Evolutionary conservation across 1,140 invertebrate species (phyloP), one percentile per base, ranked within the genome.

Genomic region (Apolygus lucorum): DNA sequence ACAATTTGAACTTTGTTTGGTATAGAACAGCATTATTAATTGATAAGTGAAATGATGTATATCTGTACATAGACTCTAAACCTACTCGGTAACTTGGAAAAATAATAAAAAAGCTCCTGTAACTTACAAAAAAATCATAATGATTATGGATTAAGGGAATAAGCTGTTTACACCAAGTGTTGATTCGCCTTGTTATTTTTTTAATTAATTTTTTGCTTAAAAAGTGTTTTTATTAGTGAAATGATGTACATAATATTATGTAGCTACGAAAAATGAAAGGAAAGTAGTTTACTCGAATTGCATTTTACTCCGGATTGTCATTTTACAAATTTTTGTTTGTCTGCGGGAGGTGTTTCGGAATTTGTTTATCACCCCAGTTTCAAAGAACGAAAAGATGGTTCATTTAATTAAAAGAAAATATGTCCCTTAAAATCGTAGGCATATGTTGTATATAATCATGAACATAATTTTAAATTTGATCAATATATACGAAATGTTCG

Each of bases 381-480:
- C n/a, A n/a, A n/a, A n/a, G n/a, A n/a, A n/a, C n/a, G n/a, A n/a
- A n/a, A n/a, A n/a, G n/a, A n/a, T n/a, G n/a, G n/a, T n/a, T n/a
- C n/a, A n/a, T n/a, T n/a, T n/a, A n/a, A n/a, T n/a, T n/a, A n/a
- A n/a, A n/a, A n/a, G 34, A 42, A 42, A 42, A 42, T 17, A 42
- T 17, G 4, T 42, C 17, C 34, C n/a, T n/a, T n/a, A n/a, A n/a
- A n/a, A n/a, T n/a, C n/a, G n/a, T 59, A 59, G 54, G 22, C 54
- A 22, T 17, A 59, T 22, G 54, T 59, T 59, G 54, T 59, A 59
- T 59, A 59, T 59, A 59, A 59, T 59, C 54, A 59, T 59, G 54
- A 24, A 59, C 54, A 59, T 59, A 59, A 59, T 4, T 59, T 59
- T 59, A 24, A 59, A 59, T 42, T 42, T 4, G 17, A 42, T 42